Conservation (phyloP, 2,888 invertebrate species). For the Pasiphila rectangulata region DNA sequence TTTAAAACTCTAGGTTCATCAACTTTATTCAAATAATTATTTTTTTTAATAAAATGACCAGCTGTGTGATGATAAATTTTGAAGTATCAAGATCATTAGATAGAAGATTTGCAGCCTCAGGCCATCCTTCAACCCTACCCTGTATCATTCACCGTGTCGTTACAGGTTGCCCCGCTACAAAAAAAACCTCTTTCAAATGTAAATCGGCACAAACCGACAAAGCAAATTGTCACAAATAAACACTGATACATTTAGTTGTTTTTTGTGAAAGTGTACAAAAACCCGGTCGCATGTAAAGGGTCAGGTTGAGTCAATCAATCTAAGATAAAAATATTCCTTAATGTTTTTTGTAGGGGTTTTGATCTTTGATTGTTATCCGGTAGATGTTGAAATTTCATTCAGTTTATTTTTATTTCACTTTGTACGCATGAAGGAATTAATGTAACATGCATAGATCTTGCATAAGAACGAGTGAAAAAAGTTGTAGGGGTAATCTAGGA, state of each 20-base stretch:
- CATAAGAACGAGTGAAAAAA: too few species aligned
- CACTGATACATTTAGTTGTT: slow-evolving; percentile 73
- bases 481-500: too few species aligned
- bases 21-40: too few species aligned
- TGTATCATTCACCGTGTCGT: slow-evolving; percentile 76
- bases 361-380: slow-evolving; percentile 66
- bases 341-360: slow-evolving; percentile 66
- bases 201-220: slow-evolving; percentile 78
- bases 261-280: slow-evolving; percentile 72
- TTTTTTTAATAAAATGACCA: too few species aligned
- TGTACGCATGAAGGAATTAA: neutral
- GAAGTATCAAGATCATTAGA: slow-evolving; percentile 52
- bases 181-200: slow-evolving; percentile 75
- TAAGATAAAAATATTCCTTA: slow-evolving; percentile 73
- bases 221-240: slow-evolving; percentile 82
- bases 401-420: neutral
- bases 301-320: slow-evolving; percentile 78
- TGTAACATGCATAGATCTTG: too few species aligned
- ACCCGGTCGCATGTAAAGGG: slow-evolving; percentile 69
- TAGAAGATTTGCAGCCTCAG: slow-evolving; percentile 39
- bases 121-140: slow-evolving; percentile 56
- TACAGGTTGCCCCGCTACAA: slow-evolving; percentile 69
- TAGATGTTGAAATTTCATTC: neutral
- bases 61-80: neutral
- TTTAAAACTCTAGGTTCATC: too few species aligned